A percentile compares a stretch with the other conserved stretches of the same genome.
phyloP scores from a whole-genome alignment of 2,797 vertebrate genomes.

The Cynodonichthys magdalenae region DNA sequence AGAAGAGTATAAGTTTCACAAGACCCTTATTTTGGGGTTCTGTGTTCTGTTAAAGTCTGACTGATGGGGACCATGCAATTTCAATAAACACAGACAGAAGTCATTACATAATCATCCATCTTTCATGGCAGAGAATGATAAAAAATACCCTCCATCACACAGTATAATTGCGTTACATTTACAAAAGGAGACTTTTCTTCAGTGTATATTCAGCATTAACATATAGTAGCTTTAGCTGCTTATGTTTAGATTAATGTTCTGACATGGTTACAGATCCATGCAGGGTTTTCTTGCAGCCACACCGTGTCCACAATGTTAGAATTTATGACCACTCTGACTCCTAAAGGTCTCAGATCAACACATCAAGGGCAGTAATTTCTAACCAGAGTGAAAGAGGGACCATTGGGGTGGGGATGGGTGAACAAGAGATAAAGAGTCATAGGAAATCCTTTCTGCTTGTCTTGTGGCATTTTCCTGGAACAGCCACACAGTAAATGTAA shows the following conservation, averaged over 20 bases:
- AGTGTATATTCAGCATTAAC: slow-evolving; percentile 13
- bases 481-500: slow-evolving; percentile 22
- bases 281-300: slow-evolving; percentile 39
- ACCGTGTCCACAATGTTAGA: slow-evolving; percentile 44
- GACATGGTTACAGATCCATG: slow-evolving; percentile 38
- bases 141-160: slow-evolving; percentile 26
- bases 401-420: slow-evolving; percentile 39
- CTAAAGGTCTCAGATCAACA: slow-evolving; percentile 51
- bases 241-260: slow-evolving; percentile 40
- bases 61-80: too few relatives aligned
- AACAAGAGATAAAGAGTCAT: slow-evolving; percentile 25
- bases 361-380: slow-evolving; percentile 64
- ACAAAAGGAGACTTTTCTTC: slow-evolving; percentile 24
- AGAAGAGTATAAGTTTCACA: too few relatives aligned
- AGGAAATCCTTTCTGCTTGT: slow-evolving; percentile 24
- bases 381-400: slow-evolving; percentile 60
- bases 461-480: slow-evolving; percentile 33
- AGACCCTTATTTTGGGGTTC: too few relatives aligned
- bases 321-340: slow-evolving; percentile 51
- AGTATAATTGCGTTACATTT: slow-evolving; percentile 30
- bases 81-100: too few relatives aligned
- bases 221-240: slow-evolving; percentile 26
- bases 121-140: too few relatives aligned
- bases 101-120: too few relatives aligned
- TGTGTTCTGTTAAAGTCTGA: too few relatives aligned